Evolutionary conservation across 2,113 vertebrate species (phyloP).

Genomic region (Tetrax tetrax): DNA sequence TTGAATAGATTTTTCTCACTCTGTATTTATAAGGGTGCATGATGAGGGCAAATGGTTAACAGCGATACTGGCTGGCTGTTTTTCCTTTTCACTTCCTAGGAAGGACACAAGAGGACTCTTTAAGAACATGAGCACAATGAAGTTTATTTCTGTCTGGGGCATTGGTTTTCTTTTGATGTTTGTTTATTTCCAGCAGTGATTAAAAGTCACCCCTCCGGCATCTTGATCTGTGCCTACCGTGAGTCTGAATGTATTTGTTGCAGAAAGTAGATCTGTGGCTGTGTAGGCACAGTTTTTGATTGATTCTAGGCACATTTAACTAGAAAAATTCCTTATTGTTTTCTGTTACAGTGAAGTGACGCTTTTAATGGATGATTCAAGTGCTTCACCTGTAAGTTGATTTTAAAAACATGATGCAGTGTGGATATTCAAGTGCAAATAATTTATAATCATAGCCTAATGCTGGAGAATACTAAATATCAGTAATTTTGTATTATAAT

Average conservation of each 20-base stretch:
- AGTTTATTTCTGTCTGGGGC: constrained; percentile 24
- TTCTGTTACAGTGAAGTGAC: neutral
- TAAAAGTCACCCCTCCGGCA: constrained; percentile 2
- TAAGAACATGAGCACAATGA: neutral
- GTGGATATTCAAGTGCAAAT: constrained; percentile 38
- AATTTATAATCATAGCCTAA: neutral
- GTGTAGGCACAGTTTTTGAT: neutral
- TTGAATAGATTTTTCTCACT: neutral
- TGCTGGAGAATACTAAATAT: neutral
- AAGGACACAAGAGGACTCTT: constrained; percentile 9
- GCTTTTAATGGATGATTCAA: neutral
- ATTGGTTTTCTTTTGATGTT: constrained; percentile 33
- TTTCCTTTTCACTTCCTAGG: neutral
- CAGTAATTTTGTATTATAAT: constrained; percentile 32
- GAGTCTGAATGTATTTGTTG: neutral
- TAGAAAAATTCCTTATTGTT: neutral
- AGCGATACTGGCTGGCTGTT: neutral
- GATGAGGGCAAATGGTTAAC: neutral
- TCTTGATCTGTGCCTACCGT: neutral
- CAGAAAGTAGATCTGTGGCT: neutral
- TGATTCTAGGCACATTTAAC: neutral
- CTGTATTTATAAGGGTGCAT: neutral
- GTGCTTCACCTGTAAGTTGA: neutral
- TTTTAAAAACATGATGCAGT: neutral
- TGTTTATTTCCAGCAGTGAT: constrained; percentile 16